Evolutionary conservation across 64 coral and sea anemone genomes (phyloP).

Genomic region (Montipora efflorescens): DNA sequence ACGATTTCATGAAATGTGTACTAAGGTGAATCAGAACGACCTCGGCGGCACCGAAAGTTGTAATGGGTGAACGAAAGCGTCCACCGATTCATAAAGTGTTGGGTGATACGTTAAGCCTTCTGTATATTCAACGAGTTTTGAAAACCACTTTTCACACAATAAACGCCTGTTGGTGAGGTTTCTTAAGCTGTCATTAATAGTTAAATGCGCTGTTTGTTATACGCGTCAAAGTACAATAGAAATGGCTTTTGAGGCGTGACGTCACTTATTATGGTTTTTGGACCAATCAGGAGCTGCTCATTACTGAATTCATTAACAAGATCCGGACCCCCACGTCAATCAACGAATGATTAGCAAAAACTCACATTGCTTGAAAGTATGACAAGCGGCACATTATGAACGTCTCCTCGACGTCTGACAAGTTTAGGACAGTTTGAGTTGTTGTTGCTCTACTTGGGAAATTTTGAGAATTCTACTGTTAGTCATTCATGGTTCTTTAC

Average conservation of each 20-base stretch:
- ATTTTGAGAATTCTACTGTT: background rate
- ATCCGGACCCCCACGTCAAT: constrained; percentile 89
- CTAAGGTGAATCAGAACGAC: background rate
- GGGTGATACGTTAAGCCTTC: background rate
- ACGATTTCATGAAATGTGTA: background rate
- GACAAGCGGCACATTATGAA: constrained; percentile 62
- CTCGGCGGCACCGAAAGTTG: background rate
- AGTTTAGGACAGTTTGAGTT: background rate
- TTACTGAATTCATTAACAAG: constrained; percentile 96
- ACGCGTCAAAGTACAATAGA: constrained; percentile 47
- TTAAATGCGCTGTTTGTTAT: constrained; percentile 22
- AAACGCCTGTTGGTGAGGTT: constrained; percentile 19
- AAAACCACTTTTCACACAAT: constrained; percentile 1
- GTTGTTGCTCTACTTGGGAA: background rate
- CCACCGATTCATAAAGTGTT: constrained; percentile 1
- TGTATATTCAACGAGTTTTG: constrained; percentile 7
- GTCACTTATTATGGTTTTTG: constrained; percentile 54
- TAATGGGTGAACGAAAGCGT: background rate
- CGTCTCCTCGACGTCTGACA: constrained; percentile 4
- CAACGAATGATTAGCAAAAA: constrained; percentile 97
- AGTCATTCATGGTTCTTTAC: constrained; percentile 64
- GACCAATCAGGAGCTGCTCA: constrained; percentile 68
- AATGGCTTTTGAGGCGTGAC: constrained; percentile 75
- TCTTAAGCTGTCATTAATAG: constrained; percentile 33
- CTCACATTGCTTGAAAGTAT: constrained; percentile 81